phyloP scores from a whole-genome alignment of 2,888 invertebrate genomes.

The Epirrhoe tristata region DNA sequence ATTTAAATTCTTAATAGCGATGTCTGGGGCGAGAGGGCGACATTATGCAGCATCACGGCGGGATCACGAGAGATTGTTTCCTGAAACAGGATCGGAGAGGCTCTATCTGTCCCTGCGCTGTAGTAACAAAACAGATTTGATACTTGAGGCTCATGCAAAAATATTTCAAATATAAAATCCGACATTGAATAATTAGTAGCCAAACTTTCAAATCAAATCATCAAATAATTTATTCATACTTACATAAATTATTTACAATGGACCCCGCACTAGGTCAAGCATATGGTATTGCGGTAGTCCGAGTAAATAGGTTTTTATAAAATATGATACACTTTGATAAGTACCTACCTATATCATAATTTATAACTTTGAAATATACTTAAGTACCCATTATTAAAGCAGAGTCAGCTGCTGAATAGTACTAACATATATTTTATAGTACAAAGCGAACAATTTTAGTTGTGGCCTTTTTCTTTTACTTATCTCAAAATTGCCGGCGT shows the following conservation, averaged over 20 bases:
- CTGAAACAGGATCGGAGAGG: constrained; percentile 79
- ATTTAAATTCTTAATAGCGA: constrained; percentile 71
- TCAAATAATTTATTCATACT: no score
- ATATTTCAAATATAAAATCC: not conserved
- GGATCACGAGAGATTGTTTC: constrained; percentile 81
- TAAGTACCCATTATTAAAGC: no score
- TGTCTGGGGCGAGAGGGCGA: constrained; percentile 57
- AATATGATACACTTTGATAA: no score
- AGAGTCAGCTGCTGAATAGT: not conserved
- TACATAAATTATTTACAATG: no score
- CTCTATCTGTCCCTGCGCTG: constrained; percentile 55
- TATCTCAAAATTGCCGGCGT: constrained; percentile 72
- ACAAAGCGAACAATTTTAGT: constrained; percentile 30
- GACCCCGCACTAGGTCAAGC: no score
- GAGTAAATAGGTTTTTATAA: no score
- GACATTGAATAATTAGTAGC: not conserved
- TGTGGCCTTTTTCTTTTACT: constrained; percentile 59
- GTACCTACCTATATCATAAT: no score
- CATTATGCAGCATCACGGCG: constrained; percentile 83
- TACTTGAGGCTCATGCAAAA: constrained; percentile 15
- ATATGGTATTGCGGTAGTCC: no score
- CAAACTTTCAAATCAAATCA: no score
- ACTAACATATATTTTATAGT: constrained; percentile 8
- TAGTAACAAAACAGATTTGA: constrained; percentile 25
- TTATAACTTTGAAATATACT: no score